Evolutionary conservation across 2,888 invertebrate species (phyloP), one percentile per base, ranked within the genome.

Genomic region (Pheosia tremula): DNA sequence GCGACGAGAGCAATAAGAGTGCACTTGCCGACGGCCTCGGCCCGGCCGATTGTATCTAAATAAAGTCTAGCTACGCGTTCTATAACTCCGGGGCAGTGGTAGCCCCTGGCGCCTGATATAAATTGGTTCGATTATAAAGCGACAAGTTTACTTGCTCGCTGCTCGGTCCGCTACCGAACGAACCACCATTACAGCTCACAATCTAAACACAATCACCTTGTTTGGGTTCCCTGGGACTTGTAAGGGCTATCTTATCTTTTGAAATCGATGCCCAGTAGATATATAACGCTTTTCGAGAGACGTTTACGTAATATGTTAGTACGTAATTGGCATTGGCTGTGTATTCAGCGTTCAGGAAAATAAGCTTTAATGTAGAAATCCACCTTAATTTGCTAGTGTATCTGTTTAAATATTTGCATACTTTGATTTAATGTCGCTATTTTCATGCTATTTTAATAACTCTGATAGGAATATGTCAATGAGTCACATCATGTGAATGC

Each of bases 121-220:
- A 84, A 83, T 85, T 82, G 80, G 76, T 82, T 80, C 79, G 79
- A 82, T 86, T 85, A 83, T 82, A 83, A 81, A 78, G 77, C 75
- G 80, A 84, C 86, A 85, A 83, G 80, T 83, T 82, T 84, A 82
- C 73, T 79, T 73, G 73, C 73, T 64, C 75, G 67, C 68, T 72
- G 70, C 71, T 74, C 70, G 71, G 73, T 36, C 69, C 66, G 79
- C 80, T 75, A 77, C 75, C 68, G 73, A 70, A 67, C 74, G 68
- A 77, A 72, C 72, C 74, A 67, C 71, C 72, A 76, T 81, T 81
- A 75, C 73, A 69, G 75, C 75, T 69, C 70, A 79, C 75, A 74
- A 77, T 76, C 75, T 81, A 67, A 74, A 73, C 66, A 61, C 63
- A 71, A 67, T 62, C 61, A 60, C 81, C 77, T 68, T 79, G 76